Conservation (phyloP, 2,888 invertebrate species). For the Stenchaetothrips biformis region DNA sequence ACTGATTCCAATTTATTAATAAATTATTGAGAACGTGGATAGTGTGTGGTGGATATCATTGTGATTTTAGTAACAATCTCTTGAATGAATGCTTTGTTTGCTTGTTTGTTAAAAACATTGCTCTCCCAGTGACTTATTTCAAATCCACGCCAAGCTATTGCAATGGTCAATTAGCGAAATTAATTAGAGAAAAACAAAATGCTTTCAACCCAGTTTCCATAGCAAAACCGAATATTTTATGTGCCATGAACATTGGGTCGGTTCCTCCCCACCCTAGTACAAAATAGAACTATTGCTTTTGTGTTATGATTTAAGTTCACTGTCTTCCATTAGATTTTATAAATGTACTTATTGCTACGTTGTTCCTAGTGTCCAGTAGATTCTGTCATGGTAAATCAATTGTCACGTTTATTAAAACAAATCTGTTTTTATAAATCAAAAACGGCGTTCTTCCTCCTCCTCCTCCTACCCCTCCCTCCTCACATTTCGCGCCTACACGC, state of each 20-base stretch:
- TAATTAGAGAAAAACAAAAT: not conserved
- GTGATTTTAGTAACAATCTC: constrained; percentile 10
- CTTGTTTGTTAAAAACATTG: not conserved
- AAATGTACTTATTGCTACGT: not conserved
- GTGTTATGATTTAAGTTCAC: constrained; percentile 1
- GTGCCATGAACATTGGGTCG: constrained; percentile 1
- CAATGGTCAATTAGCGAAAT: too few relatives aligned
- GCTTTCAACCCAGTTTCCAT: not conserved
- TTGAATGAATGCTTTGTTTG: not conserved
- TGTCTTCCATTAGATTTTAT: constrained; percentile 24
- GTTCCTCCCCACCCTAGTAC: constrained; percentile 7
- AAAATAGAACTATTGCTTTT: constrained; percentile 22
- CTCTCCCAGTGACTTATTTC: not conserved
- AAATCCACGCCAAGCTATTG: too few relatives aligned
- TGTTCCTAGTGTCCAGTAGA: constrained; percentile 18
- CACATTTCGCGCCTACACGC: too few relatives aligned
- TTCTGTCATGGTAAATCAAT: constrained; percentile 13
- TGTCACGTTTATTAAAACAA: constrained; percentile 24
- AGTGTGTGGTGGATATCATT: constrained; percentile 4
- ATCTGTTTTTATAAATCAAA: not conserved
- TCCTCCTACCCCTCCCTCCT: not conserved
- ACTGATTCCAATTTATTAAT: constrained; percentile 14
- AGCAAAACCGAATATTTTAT: not conserved
- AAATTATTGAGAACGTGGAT: not conserved
- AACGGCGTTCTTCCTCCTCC: not conserved